Evolutionary conservation across 2,113 vertebrate species (phyloP).

Genomic region (Xyliphius kryptos): DNA sequence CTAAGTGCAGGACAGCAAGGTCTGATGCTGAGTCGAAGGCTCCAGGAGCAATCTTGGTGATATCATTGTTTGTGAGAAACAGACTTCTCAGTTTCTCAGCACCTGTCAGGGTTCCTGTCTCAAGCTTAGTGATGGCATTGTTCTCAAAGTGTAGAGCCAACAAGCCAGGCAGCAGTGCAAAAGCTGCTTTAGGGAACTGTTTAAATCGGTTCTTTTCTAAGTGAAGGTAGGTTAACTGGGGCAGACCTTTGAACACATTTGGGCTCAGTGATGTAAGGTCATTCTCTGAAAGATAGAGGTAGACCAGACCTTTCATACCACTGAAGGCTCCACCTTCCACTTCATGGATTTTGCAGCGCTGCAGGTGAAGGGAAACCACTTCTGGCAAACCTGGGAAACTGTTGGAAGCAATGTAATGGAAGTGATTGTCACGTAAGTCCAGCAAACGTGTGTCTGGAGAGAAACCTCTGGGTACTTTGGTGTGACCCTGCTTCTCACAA

Average conservation of each 20-base stretch:
- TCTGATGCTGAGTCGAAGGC: conserved; percentile 63
- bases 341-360: conserved; percentile 69
- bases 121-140: conserved; percentile 70
- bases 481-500: conserved; percentile 71
- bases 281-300: conserved; percentile 90
- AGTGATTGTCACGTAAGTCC: conserved; percentile 73
- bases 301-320: conserved; percentile 76
- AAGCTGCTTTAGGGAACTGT: conserved; percentile 61
- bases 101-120: conserved; percentile 52
- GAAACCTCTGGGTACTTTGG: conserved; percentile 75
- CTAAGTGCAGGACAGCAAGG: conserved; percentile 79
- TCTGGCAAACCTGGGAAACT: conserved; percentile 69
- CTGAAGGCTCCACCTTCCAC: conserved; percentile 70
- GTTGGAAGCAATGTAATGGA: conserved; percentile 61
- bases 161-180: conserved; percentile 74
- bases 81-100: conserved; percentile 66
- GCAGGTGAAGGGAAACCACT: conserved; percentile 84
- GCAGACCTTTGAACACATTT: conserved; percentile 68
- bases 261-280: conserved; percentile 66
- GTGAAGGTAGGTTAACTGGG: conserved; percentile 77
- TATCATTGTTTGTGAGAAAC: conserved; percentile 70
- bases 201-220: conserved; percentile 78
- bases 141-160: conserved; percentile 81
- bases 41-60: conserved; percentile 51
- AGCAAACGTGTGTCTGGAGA: conserved; percentile 71